Evolutionary conservation across 2,888 invertebrate genomes (phyloP), one percentile per base, ranked within the genome.

Genomic region (Drosophila formosana): DNA sequence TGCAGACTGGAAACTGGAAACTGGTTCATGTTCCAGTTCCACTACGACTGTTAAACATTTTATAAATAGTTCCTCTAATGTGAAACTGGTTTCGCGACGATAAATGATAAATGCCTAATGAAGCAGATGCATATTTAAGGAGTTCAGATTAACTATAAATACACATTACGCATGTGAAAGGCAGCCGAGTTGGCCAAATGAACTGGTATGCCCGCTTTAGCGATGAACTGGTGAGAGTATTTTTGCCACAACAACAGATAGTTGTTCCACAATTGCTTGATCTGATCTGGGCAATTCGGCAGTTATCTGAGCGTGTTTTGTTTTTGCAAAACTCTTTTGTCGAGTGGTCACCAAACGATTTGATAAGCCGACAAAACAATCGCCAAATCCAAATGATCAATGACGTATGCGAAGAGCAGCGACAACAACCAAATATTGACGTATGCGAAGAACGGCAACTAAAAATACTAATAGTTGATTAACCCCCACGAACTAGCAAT

Each of bases 21-120:
- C 60, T 45, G 60, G 47, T 37, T 57, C 57, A 57, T 34, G 49
- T 49, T 49, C 49, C 52, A 62, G 61, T 62, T 46, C 46, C 39
- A 41, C 13, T 18, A 13, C 7, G 6, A 18, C 18, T 18, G 18
- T 18, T 18, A 1, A 30, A 11, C 18, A 30, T 9, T 30, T 37
- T 37, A 37, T 28, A 58, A 58, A 58, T 58, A 58, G 49, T 39
- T 49, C 58, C 58, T 47, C 58, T 47, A 32, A 43, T 18, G 9
- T 45, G 13, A 52, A 62, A 62, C 61, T 34, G 52, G 61, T 52
- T 58, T 49, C 4, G 7, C 2, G 23, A 28, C 18, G 18, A 18
- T 18, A 18, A 18, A 18, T 18, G 18, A 18, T 18, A 18, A 18
- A 39, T 56, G 55, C 43, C 45, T 23, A 25, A 55, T 30, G 41